phyloP scores from a whole-genome alignment of 1,140 invertebrate genomes.

The Cryptotermes secundus region DNA sequence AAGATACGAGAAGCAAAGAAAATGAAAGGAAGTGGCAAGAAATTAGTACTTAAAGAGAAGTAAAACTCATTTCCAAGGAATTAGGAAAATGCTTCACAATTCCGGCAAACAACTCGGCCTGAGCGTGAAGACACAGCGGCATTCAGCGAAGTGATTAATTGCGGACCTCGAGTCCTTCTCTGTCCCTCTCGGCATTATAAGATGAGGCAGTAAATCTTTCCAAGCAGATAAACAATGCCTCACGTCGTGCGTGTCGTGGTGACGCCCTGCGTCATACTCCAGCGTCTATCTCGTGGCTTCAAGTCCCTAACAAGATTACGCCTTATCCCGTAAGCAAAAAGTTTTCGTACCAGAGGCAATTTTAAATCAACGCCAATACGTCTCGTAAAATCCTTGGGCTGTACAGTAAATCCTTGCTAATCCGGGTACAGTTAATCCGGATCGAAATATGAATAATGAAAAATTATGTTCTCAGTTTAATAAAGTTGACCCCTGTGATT shows the following conservation, averaged over 20 bases:
- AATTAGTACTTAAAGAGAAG: neutral
- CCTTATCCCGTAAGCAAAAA: no score
- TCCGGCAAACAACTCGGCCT: neutral
- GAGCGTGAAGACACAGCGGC: neutral
- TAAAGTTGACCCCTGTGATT: no score
- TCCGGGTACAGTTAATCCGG: no score
- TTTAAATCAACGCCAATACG: no score
- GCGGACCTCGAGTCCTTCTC: neutral
- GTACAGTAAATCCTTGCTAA: no score
- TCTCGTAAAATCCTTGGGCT: no score
- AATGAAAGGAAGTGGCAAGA: neutral
- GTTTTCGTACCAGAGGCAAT: no score
- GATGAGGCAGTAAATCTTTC: neutral
- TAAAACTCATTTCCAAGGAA: neutral
- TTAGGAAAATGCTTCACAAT: neutral
- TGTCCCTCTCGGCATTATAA: neutral
- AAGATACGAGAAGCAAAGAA: neutral
- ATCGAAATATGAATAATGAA: no score
- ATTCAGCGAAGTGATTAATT: constrained; percentile 14
- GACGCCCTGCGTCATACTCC: no score
- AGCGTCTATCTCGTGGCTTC: no score
- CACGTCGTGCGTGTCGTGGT: neutral
- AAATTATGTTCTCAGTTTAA: no score
- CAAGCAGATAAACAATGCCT: neutral
- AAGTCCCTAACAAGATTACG: no score